Conservation (phyloP, 2,113 vertebrate genomes). For the Ciconia maguari region DNA sequence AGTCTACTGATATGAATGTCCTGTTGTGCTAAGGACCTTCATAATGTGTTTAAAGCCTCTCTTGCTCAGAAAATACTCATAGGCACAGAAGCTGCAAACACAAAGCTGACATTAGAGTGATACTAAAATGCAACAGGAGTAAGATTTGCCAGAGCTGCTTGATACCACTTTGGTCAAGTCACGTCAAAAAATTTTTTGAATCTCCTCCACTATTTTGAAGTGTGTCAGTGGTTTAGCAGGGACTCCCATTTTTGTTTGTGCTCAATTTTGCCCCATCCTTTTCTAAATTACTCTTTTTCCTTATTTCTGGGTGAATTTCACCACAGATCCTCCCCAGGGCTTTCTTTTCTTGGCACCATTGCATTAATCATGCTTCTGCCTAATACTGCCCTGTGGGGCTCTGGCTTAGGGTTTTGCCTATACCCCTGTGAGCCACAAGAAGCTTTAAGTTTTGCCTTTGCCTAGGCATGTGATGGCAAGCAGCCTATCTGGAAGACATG, state of each 20-base stretch:
- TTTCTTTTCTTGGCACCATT: neutral
- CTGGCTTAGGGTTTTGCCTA: neutral
- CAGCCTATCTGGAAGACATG: neutral
- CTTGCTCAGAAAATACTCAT: neutral
- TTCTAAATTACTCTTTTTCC: neutral
- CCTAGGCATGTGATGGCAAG: slow-evolving; percentile 20
- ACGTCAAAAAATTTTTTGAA: neutral
- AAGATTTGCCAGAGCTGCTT: neutral
- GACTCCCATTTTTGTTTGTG: neutral
- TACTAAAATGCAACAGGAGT: neutral
- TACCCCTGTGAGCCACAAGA: neutral
- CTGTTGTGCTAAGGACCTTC: neutral
- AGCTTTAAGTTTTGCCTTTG: slow-evolving; percentile 30
- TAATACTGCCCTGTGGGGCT: slow-evolving; percentile 28
- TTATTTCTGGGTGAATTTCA: neutral
- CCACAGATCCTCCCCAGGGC: neutral
- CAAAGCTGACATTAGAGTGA: neutral
- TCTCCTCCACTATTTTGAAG: neutral
- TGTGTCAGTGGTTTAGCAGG: neutral
- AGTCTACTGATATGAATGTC: neutral
- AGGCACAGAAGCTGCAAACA: neutral
- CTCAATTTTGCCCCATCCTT: neutral
- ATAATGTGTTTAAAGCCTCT: neutral
- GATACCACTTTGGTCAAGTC: neutral
- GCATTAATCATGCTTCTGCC: neutral